Evolutionary conservation across 2,113 vertebrate species (phyloP), one percentile per base, ranked within the genome.

Genomic region (Cheirogaleus medius): DNA sequence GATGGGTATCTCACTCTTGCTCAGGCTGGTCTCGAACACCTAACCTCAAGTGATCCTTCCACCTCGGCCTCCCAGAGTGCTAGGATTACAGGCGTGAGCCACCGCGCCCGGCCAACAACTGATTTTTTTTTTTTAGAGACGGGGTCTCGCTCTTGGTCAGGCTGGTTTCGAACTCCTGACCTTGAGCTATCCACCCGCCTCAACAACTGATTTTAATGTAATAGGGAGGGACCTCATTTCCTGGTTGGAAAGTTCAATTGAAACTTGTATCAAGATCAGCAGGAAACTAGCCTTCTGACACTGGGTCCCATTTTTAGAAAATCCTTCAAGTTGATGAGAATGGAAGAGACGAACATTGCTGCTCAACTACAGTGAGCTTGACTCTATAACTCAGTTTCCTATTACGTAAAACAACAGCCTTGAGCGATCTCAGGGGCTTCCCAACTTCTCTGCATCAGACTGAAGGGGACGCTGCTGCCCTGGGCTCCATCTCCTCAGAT

Each of bases 331-430:
- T 18, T 32, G 54, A 77, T 56, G 34, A 66, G 34, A 23, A 9
- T 39, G 6, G 8, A 52, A 47, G 44, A 80, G 12, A 49, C 5
- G 34, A 76, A 34, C 15, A 37, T 32, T 27, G 9, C 15, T 29
- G 3, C 54, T 47, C 47, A 37, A 15, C 1, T 4, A n/a, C 5
- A 2, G 4, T 39, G 34, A n/a, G 18, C 52, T 6, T 25, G 5
- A 34, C 7, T 17, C 73, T 54, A 32, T 5, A 54, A 37, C 42
- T 80, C 78, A 15, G 20, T 25, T 56, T 66, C 20, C 64, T n/a
- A 7, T 21, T 76, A 15, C 27, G 56, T 47, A 58, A 88, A 71
- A 32, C 1, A 39, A 27, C 42, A 56, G 8, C 44, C 32, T 9
- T 1, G 68, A n/a, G n/a, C 44, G 13, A 1, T 58, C 42, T 47